Percentiles rank a stretch among this genome's conserved stretches.
phyloP scores from a whole-genome alignment of 2,888 invertebrate species.

The Caenorhabditis zanzibari region DNA sequence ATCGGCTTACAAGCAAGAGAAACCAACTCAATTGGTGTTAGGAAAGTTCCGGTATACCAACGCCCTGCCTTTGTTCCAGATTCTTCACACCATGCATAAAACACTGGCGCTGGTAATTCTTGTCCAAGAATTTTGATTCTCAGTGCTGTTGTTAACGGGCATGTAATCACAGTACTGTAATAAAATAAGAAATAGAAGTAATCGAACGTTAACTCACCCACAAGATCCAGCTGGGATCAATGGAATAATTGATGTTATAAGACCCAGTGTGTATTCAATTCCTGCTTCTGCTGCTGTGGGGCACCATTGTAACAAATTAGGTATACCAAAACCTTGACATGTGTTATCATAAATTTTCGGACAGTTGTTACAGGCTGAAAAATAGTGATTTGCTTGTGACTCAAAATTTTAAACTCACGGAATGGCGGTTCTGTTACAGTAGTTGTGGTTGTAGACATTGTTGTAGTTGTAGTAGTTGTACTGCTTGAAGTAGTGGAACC shows the following conservation, averaged over 20 bases:
- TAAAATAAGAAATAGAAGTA: not conserved
- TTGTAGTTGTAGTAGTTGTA: conserved; percentile 30
- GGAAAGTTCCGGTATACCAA: conserved; percentile 38
- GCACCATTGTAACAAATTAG: conserved; percentile 30
- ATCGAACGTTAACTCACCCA: conserved; percentile 24
- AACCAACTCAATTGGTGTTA: not conserved
- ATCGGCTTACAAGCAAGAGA: conserved; percentile 14
- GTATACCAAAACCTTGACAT: conserved; percentile 28
- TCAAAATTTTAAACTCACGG: not conserved
- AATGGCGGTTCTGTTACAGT: conserved; percentile 34
- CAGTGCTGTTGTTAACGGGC: conserved; percentile 15
- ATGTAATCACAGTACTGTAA: conserved; percentile 20
- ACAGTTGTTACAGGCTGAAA: conserved; percentile 40
- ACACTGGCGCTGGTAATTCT: conserved; percentile 21
- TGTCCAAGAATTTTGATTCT: conserved; percentile 1
- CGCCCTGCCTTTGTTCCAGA: conserved; percentile 11
- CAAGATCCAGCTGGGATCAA: conserved; percentile 31
- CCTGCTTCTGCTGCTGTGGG: conserved; percentile 27
- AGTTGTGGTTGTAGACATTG: conserved; percentile 17
- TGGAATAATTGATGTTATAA: conserved; percentile 2
- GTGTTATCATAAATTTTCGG: conserved; percentile 34
- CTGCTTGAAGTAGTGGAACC: not conserved
- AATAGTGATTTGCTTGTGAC: too few species aligned
- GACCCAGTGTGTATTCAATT: conserved; percentile 12
- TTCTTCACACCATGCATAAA: conserved; percentile 39